Percentiles rank a stretch among this genome's conserved stretches.
These are phyloP conservation scores for Ianthella basta DNA, from an alignment of 37 sponge, comb jelly and placozoan genomes.

Conservation along the genomic window DNA sequence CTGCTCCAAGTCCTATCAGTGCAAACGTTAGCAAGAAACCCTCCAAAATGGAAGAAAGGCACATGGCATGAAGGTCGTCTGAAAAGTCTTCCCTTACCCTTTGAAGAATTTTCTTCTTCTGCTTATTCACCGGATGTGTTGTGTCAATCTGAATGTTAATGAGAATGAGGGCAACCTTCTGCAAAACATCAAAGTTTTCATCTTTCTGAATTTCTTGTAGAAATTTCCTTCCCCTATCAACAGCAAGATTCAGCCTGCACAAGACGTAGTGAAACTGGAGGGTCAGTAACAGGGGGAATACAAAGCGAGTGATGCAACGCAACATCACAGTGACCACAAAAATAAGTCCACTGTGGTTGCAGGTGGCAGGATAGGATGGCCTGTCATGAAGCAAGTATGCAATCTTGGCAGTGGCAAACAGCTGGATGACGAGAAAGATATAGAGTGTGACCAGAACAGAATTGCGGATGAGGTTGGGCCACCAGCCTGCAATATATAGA, in stretches of 20 bases:
- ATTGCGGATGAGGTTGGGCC: too few relatives aligned
- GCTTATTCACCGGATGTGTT: background rate
- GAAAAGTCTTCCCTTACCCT: background rate
- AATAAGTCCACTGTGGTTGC: conserved; percentile 19
- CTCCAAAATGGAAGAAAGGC: background rate
- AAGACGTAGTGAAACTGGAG: conserved; percentile 4
- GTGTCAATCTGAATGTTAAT: background rate
- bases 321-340: background rate
- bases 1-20: conserved; percentile 4
- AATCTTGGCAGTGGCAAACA: conserved; percentile 1
- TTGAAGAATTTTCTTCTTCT: background rate
- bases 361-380: background rate
- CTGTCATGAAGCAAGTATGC: background rate
- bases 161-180: background rate
- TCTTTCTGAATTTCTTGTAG: background rate
- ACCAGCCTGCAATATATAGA: too few relatives aligned
- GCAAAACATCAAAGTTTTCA: background rate
- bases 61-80: conserved; percentile 23
- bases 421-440: conserved; percentile 1
- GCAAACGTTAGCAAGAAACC: conserved; percentile 6
- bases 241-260: too few relatives aligned
- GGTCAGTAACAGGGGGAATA: conserved; percentile 16
- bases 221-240: background rate
- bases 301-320: background rate
- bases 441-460: background rate